phyloP scores from a whole-genome alignment of 2,888 invertebrate species.

The Gibbula magus region DNA sequence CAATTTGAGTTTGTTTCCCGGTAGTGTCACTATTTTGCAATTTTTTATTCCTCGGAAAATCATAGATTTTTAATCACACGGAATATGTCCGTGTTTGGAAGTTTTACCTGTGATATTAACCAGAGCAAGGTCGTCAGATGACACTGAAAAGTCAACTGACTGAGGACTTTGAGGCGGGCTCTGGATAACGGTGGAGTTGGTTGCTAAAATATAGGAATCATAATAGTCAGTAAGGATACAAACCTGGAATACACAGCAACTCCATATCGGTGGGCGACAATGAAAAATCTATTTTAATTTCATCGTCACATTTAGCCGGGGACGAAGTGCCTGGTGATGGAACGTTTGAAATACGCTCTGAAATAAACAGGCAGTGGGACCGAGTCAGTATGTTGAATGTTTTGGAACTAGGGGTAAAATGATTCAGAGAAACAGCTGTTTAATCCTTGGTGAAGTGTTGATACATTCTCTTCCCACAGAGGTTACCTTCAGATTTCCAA shows the following conservation, averaged over 20 bases:
- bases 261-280: conserved; percentile 34
- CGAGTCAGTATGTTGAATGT: no score
- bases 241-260: conserved; percentile 27
- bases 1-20: no score
- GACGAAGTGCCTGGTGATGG: not conserved
- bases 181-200: conserved; percentile 1
- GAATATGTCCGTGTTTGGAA: no score
- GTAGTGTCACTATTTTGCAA: no score
- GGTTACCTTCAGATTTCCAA: no score
- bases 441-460: no score
- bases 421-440: no score
- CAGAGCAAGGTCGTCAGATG: conserved; percentile 26
- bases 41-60: no score
- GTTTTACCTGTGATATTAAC: not conserved
- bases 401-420: no score
- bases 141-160: conserved; percentile 1
- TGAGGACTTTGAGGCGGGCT: not conserved
- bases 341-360: not conserved
- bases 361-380: not conserved
- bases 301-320: conserved; percentile 24
- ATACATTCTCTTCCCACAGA: no score
- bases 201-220: conserved; percentile 5
- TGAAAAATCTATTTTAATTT: conserved; percentile 32
- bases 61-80: no score
- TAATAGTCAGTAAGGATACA: not conserved